A percentile compares a stretch with the other conserved stretches of the same genome.
These are phyloP conservation scores for Bambusicola thoracicus DNA, from an alignment of 2,113 vertebrate genomes.

Conservation along the genomic window DNA sequence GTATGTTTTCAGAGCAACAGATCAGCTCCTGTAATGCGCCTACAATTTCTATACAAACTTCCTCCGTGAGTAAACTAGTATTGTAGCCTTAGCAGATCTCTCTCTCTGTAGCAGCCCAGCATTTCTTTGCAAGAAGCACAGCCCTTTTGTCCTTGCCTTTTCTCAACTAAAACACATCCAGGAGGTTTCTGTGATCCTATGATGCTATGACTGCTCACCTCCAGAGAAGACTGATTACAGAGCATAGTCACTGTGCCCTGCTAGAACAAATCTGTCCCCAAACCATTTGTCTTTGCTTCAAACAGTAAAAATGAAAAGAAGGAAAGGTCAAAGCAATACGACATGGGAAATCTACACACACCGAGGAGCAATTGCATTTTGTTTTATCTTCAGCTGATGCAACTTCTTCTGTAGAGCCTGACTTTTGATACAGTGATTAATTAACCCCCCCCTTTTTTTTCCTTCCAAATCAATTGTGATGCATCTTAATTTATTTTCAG, in stretches of 20 bases:
- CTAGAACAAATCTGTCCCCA: background rate
- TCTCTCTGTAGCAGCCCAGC: background rate
- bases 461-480: background rate
- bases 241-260: background rate
- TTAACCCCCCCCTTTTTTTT: background rate
- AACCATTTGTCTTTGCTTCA: background rate
- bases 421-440: background rate
- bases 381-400: background rate
- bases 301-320: background rate
- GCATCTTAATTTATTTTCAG: background rate
- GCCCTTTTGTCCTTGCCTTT: background rate
- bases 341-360: background rate
- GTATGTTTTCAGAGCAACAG: background rate
- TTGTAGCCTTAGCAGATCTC: background rate
- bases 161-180: background rate
- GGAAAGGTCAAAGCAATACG: rapidly evolving
- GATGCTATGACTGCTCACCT: background rate
- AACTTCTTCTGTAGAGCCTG: background rate
- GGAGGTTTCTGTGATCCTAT: background rate
- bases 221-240: background rate
- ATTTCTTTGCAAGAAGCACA: background rate
- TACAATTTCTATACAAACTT: background rate
- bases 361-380: background rate
- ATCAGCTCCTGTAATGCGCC: background rate
- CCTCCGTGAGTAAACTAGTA: no score